Evolutionary conservation across 1,140 invertebrate genomes (phyloP), one percentile per base, ranked within the genome.

Genomic region (Psix sp.): DNA sequence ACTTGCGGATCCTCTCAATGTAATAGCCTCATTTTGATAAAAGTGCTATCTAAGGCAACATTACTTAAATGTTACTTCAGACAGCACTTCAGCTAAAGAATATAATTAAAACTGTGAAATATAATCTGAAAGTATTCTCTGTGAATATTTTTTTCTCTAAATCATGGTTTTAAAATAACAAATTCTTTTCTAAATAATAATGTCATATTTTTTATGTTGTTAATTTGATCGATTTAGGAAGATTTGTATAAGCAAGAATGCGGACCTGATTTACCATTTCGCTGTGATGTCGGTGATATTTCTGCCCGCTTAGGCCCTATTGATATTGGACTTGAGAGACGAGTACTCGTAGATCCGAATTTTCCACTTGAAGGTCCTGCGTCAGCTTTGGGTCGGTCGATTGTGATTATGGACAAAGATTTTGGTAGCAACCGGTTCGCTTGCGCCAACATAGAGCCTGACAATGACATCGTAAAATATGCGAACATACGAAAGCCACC

Each of bases 251-350:
- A 86, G 70, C 89, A 93, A 82, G 95, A 98, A 86, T 98, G 97
- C 84, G 92, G 92, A 0, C 89, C 92, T 0, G 92, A 94, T 83
- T 95, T 96, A 80, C 96, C 95, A 0, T 83, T 97, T 13, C 88
- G 96, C 3, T 99, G 97, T 86, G 94, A 97, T 78, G 93, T 97
- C n/a, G 97, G 96, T 0, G 97, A 99, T 85, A 84, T 98, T 36
- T 94, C 95, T 1, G 91, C 94, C 0, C 90, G 96, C 54, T 84
- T 96, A 29, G 96, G 95, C 0, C 91, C 94, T 0, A 94, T 98
- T 54, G 91, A 93, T 74, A 88, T 98, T 29, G 96, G 96, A 5
- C 88, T 91, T 4, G 89, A 92, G 40, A 90, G 94, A 59, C 90
- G 91, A 76, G 90, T 98, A 54, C 93, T 95, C 72, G 91, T 92